Evolutionary conservation across 1,140 invertebrate species (phyloP), one percentile per base, ranked within the genome.

Genomic region (Olivierus martensii): DNA sequence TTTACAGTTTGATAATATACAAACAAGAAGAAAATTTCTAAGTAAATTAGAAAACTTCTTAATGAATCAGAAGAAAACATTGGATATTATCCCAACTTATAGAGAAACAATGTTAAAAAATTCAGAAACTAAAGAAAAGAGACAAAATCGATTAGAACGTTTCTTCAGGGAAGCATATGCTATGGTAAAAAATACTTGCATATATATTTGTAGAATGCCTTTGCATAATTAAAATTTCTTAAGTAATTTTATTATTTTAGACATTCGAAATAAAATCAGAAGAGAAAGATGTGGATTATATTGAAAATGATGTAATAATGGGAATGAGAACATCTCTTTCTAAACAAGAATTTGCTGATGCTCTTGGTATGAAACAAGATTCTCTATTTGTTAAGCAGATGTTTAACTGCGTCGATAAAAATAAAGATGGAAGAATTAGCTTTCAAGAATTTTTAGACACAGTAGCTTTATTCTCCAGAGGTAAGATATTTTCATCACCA

Each of bases 101-200:
- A 75, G 87, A 46, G 91, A 96, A 59, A 78, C 89, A 43, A 87
- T 99, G 75, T 68, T 96, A 45, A 80, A 84, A 17, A 85, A 90
- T 63, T 94, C 94, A 10, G 91, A 97, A 71, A 99, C 94, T 0
- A 86, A 92, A 63, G 90, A 96, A 64, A 78, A 95, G 44, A 71
- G 95, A 22, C 91, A 98, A 62, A 83, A 87, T 59, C 82, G 92
- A 60, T 67, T 99, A 22, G 94, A 98, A 65, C 90, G 96, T 70
- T 99, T 99, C 74, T 99, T 99, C 72, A 79, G 94, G 59, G 92
- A 96, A 71, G 93, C 95, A 0, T 99, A 99, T 63, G 88, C 92
- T 1, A 73, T 97, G 65, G 72, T 74, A 57, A 58, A 45, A 41
- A 28, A 17, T 1, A 12, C 38, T 39, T 39, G 12, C 17, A 12